Evolutionary conservation across 2,113 vertebrate genomes (phyloP), one percentile per base, ranked within the genome.

Genomic region (Apistogramma diplotaenia): DNA sequence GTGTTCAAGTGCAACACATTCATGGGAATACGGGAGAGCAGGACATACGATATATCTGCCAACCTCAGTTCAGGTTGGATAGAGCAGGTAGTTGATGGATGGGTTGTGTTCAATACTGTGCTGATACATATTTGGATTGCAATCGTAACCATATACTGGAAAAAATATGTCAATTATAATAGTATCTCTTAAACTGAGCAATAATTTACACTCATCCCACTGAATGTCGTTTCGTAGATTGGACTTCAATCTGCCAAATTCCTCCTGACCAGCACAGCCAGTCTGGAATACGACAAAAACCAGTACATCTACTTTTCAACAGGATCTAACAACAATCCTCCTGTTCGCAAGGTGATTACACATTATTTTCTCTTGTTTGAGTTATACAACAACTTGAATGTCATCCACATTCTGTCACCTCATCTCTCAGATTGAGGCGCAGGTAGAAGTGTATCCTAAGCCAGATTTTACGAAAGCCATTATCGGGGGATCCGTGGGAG

Each of bases 401-500:
- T n/a, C 9, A 86, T 9, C 11, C 8, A 25, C 46, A 60, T 57
- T 19, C 1, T 74, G 1, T 62, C 5, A 12, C 8, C 9, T 21
- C 19, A 25, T 11, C 1, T 62, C 57, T 81, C 73, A 97, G 97
- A 88, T 90, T 55, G 89, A 88, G 49, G 93, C 91, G 0, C 86
- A 90, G 11, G 88, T 97, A 7, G 96, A 96, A 73, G 89, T 96
- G 10, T 90, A 89, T 76, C 51, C 90, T 29, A 76, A 90, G 18
- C 89, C 89, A 2, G 60, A 95, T 15, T 93, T 94, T 4, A 80
- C 94, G 10, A 94, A 92, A 78, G 90, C 94, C 13, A 85, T 96
- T 0, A 77, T 93, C 1, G 95, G 97, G 57, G 96, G 96, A 73
- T 91, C 76, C 0, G 21, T 94, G 27, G 96, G 96, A 37, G 97